phyloP scores from a whole-genome alignment of 1,140 invertebrate species.

The Drosophila rhopaloa region DNA sequence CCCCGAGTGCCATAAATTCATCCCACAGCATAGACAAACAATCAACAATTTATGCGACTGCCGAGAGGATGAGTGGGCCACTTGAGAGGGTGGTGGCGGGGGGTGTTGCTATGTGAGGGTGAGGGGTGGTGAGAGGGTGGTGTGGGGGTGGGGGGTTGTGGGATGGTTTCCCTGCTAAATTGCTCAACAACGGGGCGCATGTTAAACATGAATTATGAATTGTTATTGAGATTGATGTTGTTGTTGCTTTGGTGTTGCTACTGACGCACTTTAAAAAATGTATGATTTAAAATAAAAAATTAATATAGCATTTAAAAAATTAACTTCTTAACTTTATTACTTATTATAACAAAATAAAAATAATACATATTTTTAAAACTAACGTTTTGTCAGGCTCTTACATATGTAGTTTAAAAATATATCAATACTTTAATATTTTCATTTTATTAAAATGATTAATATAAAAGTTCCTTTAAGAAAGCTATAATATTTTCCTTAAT shows the following conservation, averaged over 20 bases:
- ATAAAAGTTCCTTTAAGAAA: too few species aligned
- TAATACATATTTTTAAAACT: too few species aligned
- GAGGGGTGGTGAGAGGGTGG: conserved; percentile 8
- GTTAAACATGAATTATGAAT: conserved; percentile 85
- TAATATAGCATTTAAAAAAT: neutral
- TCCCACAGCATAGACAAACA: conserved; percentile 74
- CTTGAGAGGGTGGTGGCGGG: conserved; percentile 29
- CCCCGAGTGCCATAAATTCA: conserved; percentile 76
- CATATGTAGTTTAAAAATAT: too few species aligned
- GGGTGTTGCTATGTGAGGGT: neutral
- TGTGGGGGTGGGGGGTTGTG: conserved; percentile 16
- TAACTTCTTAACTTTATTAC: too few species aligned
- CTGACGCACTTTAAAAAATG: conserved; percentile 14
- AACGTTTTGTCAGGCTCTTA: too few species aligned
- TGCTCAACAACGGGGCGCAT: conserved; percentile 69
- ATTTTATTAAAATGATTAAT: too few species aligned
- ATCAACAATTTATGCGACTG: conserved; percentile 78
- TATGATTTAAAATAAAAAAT: neutral
- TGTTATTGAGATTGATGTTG: conserved; percentile 84
- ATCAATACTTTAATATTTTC: too few species aligned
- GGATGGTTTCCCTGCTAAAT: conserved; percentile 55
- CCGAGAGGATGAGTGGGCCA: conserved; percentile 37
- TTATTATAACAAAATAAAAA: too few species aligned
- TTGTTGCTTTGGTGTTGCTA: conserved; percentile 60
- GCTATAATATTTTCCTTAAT: too few species aligned